phyloP scores from a whole-genome alignment of 2,888 invertebrate species.

The Lycaena phlaeas region DNA sequence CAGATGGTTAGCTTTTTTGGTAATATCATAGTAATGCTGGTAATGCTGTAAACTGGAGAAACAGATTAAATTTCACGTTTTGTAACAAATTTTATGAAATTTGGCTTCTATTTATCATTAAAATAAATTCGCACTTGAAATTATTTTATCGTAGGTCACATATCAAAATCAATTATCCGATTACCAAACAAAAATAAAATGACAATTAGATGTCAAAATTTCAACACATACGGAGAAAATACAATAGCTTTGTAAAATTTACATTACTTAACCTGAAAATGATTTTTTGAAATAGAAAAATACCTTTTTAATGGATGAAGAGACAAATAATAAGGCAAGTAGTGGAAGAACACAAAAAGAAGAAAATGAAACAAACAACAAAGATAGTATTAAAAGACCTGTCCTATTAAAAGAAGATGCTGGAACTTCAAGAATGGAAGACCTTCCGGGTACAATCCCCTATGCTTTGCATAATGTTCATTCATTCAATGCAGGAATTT shows the following conservation, averaged over 20 bases:
- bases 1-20: no score
- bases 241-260: no score
- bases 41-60: no score
- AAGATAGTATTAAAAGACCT: slow-evolving; percentile 20
- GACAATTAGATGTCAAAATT: background rate
- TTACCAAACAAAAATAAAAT: no score
- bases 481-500: slow-evolving; percentile 37
- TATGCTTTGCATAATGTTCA: slow-evolving; percentile 23
- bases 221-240: no score
- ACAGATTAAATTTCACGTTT: no score
- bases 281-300: slow-evolving; percentile 38
- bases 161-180: no score
- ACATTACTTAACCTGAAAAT: slow-evolving; percentile 18
- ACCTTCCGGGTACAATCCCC: slow-evolving; percentile 44
- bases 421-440: slow-evolving; percentile 41
- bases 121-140: no score
- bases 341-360: slow-evolving; percentile 26
- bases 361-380: slow-evolving; percentile 21
- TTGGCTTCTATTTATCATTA: no score
- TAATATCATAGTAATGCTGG: no score
- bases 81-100: no score
- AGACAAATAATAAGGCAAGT: slow-evolving; percentile 29
- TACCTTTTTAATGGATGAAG: slow-evolving; percentile 48
- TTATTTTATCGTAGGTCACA: no score
- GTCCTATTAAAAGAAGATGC: slow-evolving; percentile 35